A percentile compares a stretch with the other conserved stretches of the same genome.
Conservation (phyloP, 2,888 invertebrate species). For the Watsonalla cultraria region DNA sequence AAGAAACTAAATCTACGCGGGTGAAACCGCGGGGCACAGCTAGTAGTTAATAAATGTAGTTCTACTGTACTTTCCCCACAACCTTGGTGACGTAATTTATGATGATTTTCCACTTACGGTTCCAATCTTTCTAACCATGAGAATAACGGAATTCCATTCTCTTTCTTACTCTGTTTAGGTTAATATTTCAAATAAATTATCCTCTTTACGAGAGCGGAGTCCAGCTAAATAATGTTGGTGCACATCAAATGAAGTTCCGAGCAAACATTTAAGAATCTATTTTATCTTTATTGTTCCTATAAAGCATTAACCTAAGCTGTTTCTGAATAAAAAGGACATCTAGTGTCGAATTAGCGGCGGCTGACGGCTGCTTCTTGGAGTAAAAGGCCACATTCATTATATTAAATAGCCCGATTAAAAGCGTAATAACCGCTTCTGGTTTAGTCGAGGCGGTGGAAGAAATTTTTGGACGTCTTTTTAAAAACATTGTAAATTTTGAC, state of each 20-base stretch:
- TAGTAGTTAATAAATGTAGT: too few species aligned
- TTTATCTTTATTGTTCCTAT: conserved; percentile 5
- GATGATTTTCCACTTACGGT: too few species aligned
- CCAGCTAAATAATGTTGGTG: not conserved
- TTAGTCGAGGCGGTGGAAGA: conserved; percentile 16
- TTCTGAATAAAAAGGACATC: conserved; percentile 14
- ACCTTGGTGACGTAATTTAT: too few species aligned
- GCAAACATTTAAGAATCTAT: not conserved
- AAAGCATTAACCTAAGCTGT: conserved; percentile 19
- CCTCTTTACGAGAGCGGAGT: not conserved
- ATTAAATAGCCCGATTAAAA: conserved; percentile 59
- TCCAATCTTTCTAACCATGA: too few species aligned
- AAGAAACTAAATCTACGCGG: too few species aligned
- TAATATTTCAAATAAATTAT: not conserved
- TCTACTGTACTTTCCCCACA: too few species aligned
- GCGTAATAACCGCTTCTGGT: conserved; percentile 46
- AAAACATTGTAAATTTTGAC: not conserved
- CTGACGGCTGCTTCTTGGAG: conserved; percentile 19
- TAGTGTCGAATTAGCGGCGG: conserved; percentile 13
- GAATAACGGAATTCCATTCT: too few species aligned
- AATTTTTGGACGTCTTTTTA: too few species aligned
- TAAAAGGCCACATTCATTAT: conserved; percentile 55
- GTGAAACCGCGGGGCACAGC: too few species aligned
- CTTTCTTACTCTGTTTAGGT: not conserved
- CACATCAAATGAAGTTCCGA: not conserved